Base-by-base conservation (phyloP, 2,888 invertebrate genomes). In the Trachelus iudaicus region DNA sequence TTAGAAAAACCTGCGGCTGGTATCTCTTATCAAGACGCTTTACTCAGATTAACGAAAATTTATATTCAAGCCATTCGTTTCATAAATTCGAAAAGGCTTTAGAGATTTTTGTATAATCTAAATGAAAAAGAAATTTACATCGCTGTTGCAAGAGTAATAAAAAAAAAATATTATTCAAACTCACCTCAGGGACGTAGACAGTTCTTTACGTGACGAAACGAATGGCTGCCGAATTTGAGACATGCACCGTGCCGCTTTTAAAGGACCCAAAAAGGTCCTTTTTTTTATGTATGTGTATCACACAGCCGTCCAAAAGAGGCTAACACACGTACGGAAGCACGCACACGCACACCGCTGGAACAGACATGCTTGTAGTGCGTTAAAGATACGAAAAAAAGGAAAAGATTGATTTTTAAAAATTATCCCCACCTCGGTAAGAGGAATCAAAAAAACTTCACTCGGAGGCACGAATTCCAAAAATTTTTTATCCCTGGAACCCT, bases 161-260 rank as follows among this genome's bases (percentile, higher is more conserved):
- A 69, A 74, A 12, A 71, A 73, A 37, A 75, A 40, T 77, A 69
- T 73, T 76, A 23, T 35, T 12, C 69, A 34, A 56, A 37, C 83
- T 86, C 80, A 89, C 88, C 89, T 89, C 88, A 89, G 87, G 86
- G 82, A 87, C 81, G 89, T 88, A 83, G 85, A 80, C 87, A 83
- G 86, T 86, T 85, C 88, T 85, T 85, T 84, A 85, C 83, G 84
- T 84, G 83, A 81, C 81, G 85, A 89, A 89, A 86, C 85, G 83
- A 83, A 84, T 81, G 71, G 75, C 77, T 81, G 80, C 85, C 80
- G 76, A 84, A 81, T 83, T 83, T 82, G 86, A 87, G 89, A 89
- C 88, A 88, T 88, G 82, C 88, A 88, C 87, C 83, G 86, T 83
- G 80, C 81, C 85, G 82, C 82, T 80, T 79, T 79, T 81, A 80